Conservation (phyloP, 2,888 invertebrate species). For the Odontocolon sp. region DNA sequence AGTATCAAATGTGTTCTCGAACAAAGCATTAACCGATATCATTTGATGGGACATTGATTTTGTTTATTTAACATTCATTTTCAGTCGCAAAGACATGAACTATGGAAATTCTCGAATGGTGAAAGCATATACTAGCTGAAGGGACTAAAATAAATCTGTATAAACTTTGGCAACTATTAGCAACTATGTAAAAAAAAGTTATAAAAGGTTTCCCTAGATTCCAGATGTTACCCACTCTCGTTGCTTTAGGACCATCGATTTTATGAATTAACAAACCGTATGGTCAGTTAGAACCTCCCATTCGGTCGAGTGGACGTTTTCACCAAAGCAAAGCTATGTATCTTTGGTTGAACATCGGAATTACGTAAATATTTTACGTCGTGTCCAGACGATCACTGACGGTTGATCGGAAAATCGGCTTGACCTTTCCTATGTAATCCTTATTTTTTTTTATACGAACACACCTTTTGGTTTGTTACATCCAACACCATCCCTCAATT, state of each 20-base stretch:
- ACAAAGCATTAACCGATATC: no score
- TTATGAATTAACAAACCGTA: constrained; percentile 18
- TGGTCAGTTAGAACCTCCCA: not conserved
- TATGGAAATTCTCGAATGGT: no score
- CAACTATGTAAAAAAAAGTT: no score
- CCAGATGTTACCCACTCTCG: constrained; percentile 13
- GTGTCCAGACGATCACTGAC: not conserved
- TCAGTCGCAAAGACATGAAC: no score
- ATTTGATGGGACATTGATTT: no score
- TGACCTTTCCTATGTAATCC: constrained; percentile 1
- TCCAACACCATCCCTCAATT: not conserved
- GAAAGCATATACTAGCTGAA: no score
- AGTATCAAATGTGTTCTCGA: no score
- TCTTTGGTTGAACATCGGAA: not conserved
- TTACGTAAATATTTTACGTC: constrained; percentile 23
- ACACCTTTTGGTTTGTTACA: not conserved
- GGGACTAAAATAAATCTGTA: no score
- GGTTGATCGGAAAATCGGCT: constrained; percentile 4
- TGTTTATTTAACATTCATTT: no score
- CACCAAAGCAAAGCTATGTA: constrained; percentile 10
- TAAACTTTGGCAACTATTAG: no score
- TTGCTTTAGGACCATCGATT: constrained; percentile 39
- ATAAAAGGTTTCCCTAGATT: constrained; percentile 41
- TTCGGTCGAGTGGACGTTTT: not conserved
- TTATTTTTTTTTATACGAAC: not conserved